Percentiles rank a stretch among this genome's conserved stretches.
phyloP scores from a whole-genome alignment of 2,888 invertebrate genomes.

The Chelonus formosanus region DNA sequence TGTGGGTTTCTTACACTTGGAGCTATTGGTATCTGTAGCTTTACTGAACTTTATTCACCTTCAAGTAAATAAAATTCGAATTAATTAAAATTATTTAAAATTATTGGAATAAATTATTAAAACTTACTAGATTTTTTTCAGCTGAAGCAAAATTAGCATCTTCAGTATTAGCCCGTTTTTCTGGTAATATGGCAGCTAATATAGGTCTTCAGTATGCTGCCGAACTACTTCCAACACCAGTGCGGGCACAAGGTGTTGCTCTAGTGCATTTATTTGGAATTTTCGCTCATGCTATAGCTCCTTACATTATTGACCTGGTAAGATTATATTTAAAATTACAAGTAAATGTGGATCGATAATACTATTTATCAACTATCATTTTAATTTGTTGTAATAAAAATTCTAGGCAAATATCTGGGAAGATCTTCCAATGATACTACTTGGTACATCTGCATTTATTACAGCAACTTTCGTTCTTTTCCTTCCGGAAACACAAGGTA shows the following conservation, averaged over 20 bases:
- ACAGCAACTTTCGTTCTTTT: slow-evolving; percentile 80
- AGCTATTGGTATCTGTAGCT: slow-evolving; percentile 79
- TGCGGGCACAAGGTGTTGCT: slow-evolving; percentile 86
- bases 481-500: slow-evolving; percentile 87
- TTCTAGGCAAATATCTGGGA: slow-evolving; percentile 53
- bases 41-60: slow-evolving; percentile 60
- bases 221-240: slow-evolving; percentile 85
- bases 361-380: too few relatives aligned
- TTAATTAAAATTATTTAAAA: background rate
- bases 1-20: slow-evolving; percentile 83
- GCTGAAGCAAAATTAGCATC: slow-evolving; percentile 77
- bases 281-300: slow-evolving; percentile 81
- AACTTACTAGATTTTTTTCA: slow-evolving; percentile 50
- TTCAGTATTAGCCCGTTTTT: slow-evolving; percentile 85
- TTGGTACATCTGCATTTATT: slow-evolving; percentile 76
- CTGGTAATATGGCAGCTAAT: slow-evolving; percentile 88
- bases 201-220: slow-evolving; percentile 90
- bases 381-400: too few relatives aligned
- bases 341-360: too few relatives aligned
- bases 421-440: slow-evolving; percentile 76
- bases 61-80: slow-evolving; percentile 46
- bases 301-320: slow-evolving; percentile 84
- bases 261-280: slow-evolving; percentile 90
- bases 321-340: slow-evolving; percentile 55
- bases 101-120: background rate